Conservation (phyloP, 2,888 invertebrate species). For the Nudaria mundana region DNA sequence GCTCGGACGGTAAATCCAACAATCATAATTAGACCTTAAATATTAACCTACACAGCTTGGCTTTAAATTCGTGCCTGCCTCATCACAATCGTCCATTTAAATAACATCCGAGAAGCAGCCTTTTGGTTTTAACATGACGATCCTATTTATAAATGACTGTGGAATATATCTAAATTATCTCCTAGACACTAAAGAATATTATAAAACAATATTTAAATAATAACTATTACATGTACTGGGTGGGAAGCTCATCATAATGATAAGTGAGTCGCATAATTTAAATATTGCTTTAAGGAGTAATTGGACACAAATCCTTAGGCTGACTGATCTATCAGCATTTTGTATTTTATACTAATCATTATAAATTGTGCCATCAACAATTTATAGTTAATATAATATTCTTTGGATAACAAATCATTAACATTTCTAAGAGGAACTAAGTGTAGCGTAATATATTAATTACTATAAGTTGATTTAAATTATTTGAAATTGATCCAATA, state of each 20-base stretch:
- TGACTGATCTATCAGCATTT: conserved; percentile 42
- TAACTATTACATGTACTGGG: conserved; percentile 69
- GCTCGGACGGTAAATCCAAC: conserved; percentile 79
- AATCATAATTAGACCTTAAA: conserved; percentile 73
- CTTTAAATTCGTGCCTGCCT: conserved; percentile 79
- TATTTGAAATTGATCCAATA: conserved; percentile 34
- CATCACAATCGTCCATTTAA: conserved; percentile 70
- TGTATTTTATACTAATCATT: conserved; percentile 59
- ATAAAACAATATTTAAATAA: conserved; percentile 75
- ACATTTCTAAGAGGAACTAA: conserved; percentile 79
- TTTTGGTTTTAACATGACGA: conserved; percentile 65
- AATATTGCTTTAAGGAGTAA: conserved; percentile 72
- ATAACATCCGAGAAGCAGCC: conserved; percentile 79
- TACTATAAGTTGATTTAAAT: conserved; percentile 42
- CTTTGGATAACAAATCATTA: conserved; percentile 79
- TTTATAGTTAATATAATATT: conserved; percentile 73
- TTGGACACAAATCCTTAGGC: conserved; percentile 51
- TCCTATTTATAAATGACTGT: conserved; percentile 75
- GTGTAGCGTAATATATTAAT: conserved; percentile 52
- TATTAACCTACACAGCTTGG: conserved; percentile 77
- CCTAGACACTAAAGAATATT: conserved; percentile 68
- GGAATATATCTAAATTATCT: conserved; percentile 72
- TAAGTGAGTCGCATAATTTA: conserved; percentile 66
- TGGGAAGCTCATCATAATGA: conserved; percentile 64
- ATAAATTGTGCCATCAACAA: conserved; percentile 63